Evolutionary conservation across 1,140 invertebrate species (phyloP), one percentile per base, ranked within the genome.

Genomic region (Lordiphosa clarofinis): DNA sequence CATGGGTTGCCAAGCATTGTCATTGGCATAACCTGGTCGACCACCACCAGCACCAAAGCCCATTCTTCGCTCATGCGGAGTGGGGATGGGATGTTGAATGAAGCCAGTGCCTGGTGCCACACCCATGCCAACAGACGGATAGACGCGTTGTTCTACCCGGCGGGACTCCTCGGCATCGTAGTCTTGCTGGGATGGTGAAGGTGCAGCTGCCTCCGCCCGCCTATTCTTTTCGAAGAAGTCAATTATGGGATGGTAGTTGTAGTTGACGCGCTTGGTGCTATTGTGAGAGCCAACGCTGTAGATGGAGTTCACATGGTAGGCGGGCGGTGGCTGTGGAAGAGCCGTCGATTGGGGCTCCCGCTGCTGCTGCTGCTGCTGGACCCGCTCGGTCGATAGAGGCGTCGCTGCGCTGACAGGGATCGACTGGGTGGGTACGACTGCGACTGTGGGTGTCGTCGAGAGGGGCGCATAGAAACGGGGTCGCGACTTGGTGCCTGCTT

Each of bases 201-300:
- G 56, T 36, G 36, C 49, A 9, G 33, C 44, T 12, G 73, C 38
- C 48, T 64, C 63, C 6, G 68, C 50, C 13, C 48, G 57, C 46
- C 75, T 54, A 28, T 86, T 79, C 46, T 76, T 78, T 49, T 92
- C 93, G 82, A 96, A 96, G 87, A 95, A 96, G 72, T 95, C 94
- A 62, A 95, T 94, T 47, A 96, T 96, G 2, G 94, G 94, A 88
- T 96, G 95, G 75, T 96, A 96, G 82, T 94, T 95, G 73, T 95
- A 96, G 89, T 96, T 96, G 35, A 95, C 91, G 72, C 92, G 90
- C 79, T 92, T 91, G 33, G 67, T 61, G 37, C 57, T 46, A 36
- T 47, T 67, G 9, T 35, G 12, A n/a, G 42, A 31, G 33, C 52
- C 24, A 13, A 7, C 11, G 31, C 52, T 42, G 33, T 71, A 70